phyloP scores from a whole-genome alignment of 2,113 vertebrate genomes.

The Sitta europaea region DNA sequence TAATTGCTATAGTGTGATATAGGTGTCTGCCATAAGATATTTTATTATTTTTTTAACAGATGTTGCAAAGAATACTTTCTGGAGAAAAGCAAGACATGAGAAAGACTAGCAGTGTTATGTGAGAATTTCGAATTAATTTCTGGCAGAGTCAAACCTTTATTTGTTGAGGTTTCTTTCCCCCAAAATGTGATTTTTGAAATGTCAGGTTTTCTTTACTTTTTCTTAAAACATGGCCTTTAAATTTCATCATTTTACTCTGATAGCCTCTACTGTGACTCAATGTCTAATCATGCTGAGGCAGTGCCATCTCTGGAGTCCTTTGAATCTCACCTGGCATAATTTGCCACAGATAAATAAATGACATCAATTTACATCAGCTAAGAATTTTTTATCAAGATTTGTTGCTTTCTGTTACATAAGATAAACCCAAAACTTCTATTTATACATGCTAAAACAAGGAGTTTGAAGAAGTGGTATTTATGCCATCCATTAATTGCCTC shows the following conservation, averaged over 20 bases:
- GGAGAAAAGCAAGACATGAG: not conserved
- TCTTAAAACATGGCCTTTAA: not conserved
- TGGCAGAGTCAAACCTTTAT: not conserved
- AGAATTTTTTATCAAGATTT: not conserved
- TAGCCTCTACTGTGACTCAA: not conserved
- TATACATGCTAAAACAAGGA: not conserved
- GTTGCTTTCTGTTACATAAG: not conserved
- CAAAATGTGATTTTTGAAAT: not conserved
- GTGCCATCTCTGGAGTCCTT: not conserved
- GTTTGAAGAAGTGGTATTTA: not conserved
- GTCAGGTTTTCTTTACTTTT: not conserved
- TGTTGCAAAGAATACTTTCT: not conserved
- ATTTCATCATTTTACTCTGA: not conserved
- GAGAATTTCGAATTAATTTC: not conserved
- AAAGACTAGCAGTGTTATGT: not conserved
- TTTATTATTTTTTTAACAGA: not conserved
- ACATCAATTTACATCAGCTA: not conserved
- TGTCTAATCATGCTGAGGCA: not conserved
- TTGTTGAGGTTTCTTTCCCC: accelerated
- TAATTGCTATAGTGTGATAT: not conserved
- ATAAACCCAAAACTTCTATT: not conserved
- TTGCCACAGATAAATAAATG: not conserved
- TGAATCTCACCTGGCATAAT: not conserved
- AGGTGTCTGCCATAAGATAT: not conserved
- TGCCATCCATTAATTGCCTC: not conserved